Conservation (phyloP, 2,888 invertebrate genomes). For the Apantesis nais region DNA sequence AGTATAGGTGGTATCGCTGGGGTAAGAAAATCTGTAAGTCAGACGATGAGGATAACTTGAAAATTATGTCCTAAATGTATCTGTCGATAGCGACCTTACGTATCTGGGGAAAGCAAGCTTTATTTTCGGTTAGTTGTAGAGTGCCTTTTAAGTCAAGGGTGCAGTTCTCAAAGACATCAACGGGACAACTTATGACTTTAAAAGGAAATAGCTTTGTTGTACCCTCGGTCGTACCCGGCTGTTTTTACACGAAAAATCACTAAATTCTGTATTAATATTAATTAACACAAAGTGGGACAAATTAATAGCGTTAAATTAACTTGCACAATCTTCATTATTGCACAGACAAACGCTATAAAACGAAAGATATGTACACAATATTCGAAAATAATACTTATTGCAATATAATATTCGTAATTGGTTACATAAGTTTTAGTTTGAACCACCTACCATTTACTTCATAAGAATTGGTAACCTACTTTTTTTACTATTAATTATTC, state of each 20-base stretch:
- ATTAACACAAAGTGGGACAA: constrained; percentile 1
- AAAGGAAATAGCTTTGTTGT: not conserved
- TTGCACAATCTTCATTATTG: not conserved
- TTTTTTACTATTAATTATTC: not conserved
- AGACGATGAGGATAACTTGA: no score
- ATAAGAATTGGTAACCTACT: not conserved
- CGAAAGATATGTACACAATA: not conserved
- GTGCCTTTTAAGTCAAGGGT: not conserved
- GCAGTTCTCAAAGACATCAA: not conserved
- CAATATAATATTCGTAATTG: not conserved
- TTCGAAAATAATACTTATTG: not conserved
- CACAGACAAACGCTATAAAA: not conserved
- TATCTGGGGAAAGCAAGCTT: no score
- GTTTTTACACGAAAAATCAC: not conserved
- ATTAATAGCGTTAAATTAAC: not conserved
- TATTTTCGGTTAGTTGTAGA: no score
- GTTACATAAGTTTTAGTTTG: not conserved
- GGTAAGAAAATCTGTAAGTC: no score
- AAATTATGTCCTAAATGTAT: no score
- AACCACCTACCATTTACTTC: not conserved
- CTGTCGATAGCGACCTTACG: no score
- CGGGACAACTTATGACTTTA: not conserved
- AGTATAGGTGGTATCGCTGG: no score
- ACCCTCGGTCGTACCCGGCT: not conserved
- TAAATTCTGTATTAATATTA: not conserved